These are phyloP conservation scores for Stegastes partitus DNA, from an alignment of 2,113 vertebrate genomes.

Conservation along the genomic window DNA sequence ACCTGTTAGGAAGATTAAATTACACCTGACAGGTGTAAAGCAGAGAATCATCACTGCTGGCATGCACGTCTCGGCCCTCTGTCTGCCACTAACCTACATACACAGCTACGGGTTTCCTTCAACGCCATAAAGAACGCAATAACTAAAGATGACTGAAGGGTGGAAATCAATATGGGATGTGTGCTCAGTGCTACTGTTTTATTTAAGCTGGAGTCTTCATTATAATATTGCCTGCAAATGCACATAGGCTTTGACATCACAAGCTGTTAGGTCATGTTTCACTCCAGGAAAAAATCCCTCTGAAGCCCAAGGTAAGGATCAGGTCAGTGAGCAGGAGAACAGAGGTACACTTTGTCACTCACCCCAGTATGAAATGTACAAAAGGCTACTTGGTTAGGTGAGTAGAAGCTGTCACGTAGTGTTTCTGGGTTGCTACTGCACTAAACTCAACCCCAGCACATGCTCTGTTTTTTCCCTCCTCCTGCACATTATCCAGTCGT, in stretches of 20 bases:
- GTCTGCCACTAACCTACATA: background rate
- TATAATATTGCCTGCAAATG: conserved; percentile 9
- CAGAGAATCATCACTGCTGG: conserved; percentile 4
- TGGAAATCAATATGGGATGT: conserved; percentile 32
- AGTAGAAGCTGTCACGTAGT: conserved; percentile 11
- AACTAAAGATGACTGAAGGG: conserved; percentile 7
- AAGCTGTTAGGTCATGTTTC: conserved; percentile 27
- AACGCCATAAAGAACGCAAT: conserved; percentile 3
- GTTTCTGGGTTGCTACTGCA: too few relatives aligned
- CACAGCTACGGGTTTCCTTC: background rate
- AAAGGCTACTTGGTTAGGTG: background rate
- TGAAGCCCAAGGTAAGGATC: conserved; percentile 12
- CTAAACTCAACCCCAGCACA: background rate
- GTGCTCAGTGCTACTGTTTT: conserved; percentile 38
- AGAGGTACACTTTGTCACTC: conserved; percentile 6
- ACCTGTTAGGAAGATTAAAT: conserved; percentile 25
- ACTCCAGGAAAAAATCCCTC: conserved; percentile 1
- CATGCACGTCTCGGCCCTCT: conserved; percentile 4
- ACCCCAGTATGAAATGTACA: background rate
- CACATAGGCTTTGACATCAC: conserved; percentile 11
- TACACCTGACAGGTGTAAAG: conserved; percentile 62
- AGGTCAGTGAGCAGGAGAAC: conserved; percentile 30
- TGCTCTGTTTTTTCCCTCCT: conserved; percentile 7
- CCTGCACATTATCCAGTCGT: background rate
- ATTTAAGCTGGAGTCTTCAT: conserved; percentile 36